Conservation (phyloP, 2,888 invertebrate genomes). For the Agriopis leucophaearia region DNA sequence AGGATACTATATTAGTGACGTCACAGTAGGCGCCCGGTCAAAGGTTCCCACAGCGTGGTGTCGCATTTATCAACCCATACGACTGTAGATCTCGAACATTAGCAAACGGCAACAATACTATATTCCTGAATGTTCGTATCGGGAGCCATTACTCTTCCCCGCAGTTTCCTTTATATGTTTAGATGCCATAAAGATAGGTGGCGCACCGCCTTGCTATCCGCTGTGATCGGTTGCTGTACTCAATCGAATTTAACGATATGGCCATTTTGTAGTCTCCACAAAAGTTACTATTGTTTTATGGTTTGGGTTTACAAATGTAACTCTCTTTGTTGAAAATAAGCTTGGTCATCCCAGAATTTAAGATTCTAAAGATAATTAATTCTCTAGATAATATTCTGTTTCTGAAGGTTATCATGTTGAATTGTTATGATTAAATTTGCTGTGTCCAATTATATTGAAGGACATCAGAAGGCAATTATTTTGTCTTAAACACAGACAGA, state of each 20-base stretch:
- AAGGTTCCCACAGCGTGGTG: slow-evolving; percentile 60
- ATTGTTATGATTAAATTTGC: too few species aligned
- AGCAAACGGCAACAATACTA: slow-evolving; percentile 70
- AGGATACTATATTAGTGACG: slow-evolving; percentile 53
- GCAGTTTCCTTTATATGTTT: slow-evolving; percentile 78
- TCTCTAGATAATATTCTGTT: too few species aligned
- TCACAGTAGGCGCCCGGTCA: slow-evolving; percentile 59
- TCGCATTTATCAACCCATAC: slow-evolving; percentile 72
- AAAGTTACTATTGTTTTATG: slow-evolving; percentile 45
- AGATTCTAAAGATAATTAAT: neutral
- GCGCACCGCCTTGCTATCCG: slow-evolving; percentile 68
- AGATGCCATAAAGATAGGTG: slow-evolving; percentile 80
- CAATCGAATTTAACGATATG: slow-evolving; percentile 67
- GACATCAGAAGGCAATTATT: too few species aligned
- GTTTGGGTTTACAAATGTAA: slow-evolving; percentile 29
- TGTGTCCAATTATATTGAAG: too few species aligned
- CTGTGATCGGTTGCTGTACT: slow-evolving; percentile 71
- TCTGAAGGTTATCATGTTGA: too few species aligned
- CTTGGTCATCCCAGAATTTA: slow-evolving; percentile 15
- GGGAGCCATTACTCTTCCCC: slow-evolving; percentile 76
- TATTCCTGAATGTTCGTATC: slow-evolving; percentile 78
- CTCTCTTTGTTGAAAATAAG: slow-evolving; percentile 27
- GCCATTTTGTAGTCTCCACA: slow-evolving; percentile 54
- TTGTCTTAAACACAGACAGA: too few species aligned
- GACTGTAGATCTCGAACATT: slow-evolving; percentile 65